phyloP scores from a whole-genome alignment of 2,888 invertebrate species.

The Parnassius mnemosyne region DNA sequence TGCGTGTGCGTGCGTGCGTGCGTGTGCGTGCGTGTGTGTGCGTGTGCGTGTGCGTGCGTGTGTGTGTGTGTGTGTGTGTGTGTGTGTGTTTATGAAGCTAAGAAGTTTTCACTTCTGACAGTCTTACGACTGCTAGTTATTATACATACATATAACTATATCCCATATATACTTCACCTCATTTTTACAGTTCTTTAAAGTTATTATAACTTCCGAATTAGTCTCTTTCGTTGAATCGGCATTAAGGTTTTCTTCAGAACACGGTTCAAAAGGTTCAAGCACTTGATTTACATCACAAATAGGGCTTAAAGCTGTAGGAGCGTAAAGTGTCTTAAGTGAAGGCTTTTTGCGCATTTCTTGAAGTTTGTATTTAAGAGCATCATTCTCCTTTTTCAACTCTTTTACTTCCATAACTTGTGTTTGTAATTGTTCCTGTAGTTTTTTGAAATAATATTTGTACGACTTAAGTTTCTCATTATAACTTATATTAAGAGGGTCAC shows the following conservation, averaged over 20 bases:
- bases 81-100: no score
- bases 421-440: conserved; percentile 45
- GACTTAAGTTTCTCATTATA: conserved; percentile 38
- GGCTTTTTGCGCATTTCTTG: conserved; percentile 43
- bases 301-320: conserved; percentile 32
- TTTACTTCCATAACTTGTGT: conserved; percentile 53
- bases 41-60: no score
- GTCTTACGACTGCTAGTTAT: no score
- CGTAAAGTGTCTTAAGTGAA: conserved; percentile 31
- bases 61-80: no score
- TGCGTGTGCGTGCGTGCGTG: no score
- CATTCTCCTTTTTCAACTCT: conserved; percentile 53
- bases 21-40: no score
- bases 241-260: conserved; percentile 36
- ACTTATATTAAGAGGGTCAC: conserved; percentile 39
- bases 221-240: conserved; percentile 39
- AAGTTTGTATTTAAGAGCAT: conserved; percentile 52
- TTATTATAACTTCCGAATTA: conserved; percentile 71
- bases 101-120: no score
- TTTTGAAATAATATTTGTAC: conserved; percentile 43
- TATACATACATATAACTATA: no score
- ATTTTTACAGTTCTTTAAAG: conserved; percentile 64
- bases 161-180: conserved; percentile 42
- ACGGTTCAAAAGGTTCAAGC: conserved; percentile 51
- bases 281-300: conserved; percentile 29